phyloP scores from a whole-genome alignment of 2,797 vertebrate genomes.

The Streptopelia turtur region DNA sequence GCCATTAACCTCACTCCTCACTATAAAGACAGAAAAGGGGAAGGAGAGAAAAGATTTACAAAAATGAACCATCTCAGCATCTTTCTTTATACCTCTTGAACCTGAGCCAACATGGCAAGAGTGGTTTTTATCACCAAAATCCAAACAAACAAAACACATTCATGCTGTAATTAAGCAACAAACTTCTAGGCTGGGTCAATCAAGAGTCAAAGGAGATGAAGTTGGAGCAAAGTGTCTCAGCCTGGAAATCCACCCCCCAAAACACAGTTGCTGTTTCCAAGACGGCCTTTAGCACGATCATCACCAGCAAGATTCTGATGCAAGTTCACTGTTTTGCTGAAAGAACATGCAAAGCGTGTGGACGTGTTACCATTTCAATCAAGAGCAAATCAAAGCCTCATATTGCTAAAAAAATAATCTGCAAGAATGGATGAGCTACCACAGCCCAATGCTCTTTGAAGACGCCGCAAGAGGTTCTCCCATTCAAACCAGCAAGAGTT shows the following conservation, averaged over 20 bases:
- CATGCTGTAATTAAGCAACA: background rate
- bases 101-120: fast-evolving
- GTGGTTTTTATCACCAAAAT: background rate
- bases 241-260: background rate
- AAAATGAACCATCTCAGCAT: background rate
- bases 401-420: background rate
- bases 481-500: background rate
- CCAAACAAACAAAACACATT: background rate
- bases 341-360: background rate
- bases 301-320: background rate
- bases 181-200: background rate
- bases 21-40: background rate
- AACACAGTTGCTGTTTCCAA: background rate
- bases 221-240: background rate
- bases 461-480: background rate
- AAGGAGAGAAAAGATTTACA: background rate
- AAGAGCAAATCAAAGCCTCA: background rate
- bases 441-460: background rate
- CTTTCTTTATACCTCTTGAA: background rate
- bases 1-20: background rate
- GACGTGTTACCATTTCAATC: background rate
- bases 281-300: background rate
- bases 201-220: background rate
- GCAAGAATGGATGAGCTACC: background rate
- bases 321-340: background rate